A percentile compares a stretch with the other conserved stretches of the same genome.
phyloP scores from a whole-genome alignment of 2,113 vertebrate species.

The Poicephalus gulielmi region DNA sequence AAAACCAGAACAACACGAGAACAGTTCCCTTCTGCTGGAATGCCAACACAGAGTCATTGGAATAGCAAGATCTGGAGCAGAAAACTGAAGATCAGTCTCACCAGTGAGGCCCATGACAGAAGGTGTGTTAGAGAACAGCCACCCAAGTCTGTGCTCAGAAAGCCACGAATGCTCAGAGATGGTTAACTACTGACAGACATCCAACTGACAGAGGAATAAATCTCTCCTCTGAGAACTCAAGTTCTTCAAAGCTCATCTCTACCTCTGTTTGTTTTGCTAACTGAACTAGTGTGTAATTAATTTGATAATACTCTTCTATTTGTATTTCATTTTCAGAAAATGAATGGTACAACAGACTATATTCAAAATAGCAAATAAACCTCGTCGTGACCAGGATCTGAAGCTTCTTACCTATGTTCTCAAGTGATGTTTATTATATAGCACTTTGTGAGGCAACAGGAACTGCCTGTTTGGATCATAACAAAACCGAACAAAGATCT shows the following conservation, averaged over 20 bases:
- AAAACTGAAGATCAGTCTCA: background rate
- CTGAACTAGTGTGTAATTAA: background rate
- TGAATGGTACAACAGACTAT: background rate
- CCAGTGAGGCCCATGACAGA: background rate
- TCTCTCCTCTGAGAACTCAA: background rate
- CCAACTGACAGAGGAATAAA: background rate
- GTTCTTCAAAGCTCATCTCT: background rate
- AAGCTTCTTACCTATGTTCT: background rate
- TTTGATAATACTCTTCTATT: background rate
- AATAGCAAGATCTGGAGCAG: background rate
- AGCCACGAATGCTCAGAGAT: background rate
- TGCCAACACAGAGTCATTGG: background rate
- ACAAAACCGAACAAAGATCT: background rate
- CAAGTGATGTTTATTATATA: background rate
- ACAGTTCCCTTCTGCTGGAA: background rate
- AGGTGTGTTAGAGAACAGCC: background rate
- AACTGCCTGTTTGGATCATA: background rate
- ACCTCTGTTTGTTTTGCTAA: background rate
- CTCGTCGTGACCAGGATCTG: accelerated
- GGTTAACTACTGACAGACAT: background rate
- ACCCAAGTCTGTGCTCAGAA: background rate
- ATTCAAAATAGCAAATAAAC: background rate
- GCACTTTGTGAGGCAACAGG: background rate
- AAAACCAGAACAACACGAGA: background rate
- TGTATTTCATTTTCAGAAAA: background rate